Evolutionary conservation across 2,113 vertebrate genomes (phyloP).

Genomic region (Mohoua ochrocephala): DNA sequence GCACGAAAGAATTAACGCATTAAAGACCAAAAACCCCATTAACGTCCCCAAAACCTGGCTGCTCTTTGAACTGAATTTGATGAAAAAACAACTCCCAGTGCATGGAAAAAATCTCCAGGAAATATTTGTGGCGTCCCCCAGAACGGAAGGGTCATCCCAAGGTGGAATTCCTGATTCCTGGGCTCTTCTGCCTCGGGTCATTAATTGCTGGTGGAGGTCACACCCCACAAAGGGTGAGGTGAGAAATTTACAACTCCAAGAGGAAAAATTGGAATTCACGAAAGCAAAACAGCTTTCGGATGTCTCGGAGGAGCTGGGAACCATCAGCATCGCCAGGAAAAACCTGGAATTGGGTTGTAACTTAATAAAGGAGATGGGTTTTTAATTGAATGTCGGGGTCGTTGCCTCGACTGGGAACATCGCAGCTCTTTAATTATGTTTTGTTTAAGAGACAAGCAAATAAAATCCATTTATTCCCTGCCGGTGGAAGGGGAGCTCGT

Average conservation of each 20-base stretch:
- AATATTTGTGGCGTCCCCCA: background rate
- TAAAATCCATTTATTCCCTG: constrained; percentile 27
- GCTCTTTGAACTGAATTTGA: background rate
- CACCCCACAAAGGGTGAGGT: background rate
- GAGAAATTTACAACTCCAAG: background rate
- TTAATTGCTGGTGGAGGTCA: constrained; percentile 6
- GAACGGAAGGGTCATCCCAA: background rate
- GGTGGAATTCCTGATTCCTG: background rate
- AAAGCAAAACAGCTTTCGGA: background rate
- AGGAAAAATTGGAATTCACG: background rate
- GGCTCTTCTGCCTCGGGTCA: background rate
- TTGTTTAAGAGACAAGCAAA: constrained; percentile 19
- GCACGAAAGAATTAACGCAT: background rate
- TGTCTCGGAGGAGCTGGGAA: background rate
- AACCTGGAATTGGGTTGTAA: constrained; percentile 33
- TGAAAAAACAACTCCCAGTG: background rate
- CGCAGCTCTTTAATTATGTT: constrained; percentile 52
- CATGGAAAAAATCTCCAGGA: background rate
- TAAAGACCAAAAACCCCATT: background rate
- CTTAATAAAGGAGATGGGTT: constrained; percentile 41
- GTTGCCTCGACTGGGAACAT: background rate
- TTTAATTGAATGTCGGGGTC: constrained; percentile 31
- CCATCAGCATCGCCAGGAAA: background rate
- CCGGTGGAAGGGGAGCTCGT: background rate
- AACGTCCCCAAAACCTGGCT: background rate